Conservation (phyloP, 2,797 vertebrate genomes). For the Syngnathus acus region DNA sequence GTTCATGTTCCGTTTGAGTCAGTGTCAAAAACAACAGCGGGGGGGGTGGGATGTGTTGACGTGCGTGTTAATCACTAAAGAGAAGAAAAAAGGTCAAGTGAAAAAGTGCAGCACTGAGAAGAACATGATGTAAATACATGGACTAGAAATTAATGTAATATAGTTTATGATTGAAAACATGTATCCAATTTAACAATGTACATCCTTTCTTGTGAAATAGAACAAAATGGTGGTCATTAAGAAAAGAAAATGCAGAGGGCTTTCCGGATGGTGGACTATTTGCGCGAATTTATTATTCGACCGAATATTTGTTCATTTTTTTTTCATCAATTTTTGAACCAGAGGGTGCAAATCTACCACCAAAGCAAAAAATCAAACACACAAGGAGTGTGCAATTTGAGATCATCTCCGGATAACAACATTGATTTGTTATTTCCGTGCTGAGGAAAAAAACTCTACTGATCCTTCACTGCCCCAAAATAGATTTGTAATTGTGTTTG, state of each 20-base stretch:
- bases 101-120: neutral
- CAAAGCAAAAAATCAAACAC: neutral
- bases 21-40: neutral
- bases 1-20: neutral
- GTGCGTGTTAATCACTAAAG: neutral
- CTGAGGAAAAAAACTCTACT: neutral
- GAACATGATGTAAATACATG: neutral
- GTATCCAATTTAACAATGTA: neutral
- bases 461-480: neutral
- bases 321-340: neutral
- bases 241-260: neutral
- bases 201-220: neutral
- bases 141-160: neutral
- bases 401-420: neutral
- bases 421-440: slow-evolving; percentile 2
- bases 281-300: neutral
- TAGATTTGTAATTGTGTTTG: slow-evolving; percentile 1
- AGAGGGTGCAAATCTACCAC: neutral
- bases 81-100: neutral
- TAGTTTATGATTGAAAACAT: slow-evolving; percentile 1
- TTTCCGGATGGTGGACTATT: neutral
- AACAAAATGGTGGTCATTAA: neutral
- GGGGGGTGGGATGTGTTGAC: neutral
- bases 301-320: neutral
- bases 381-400: neutral